A percentile compares a stretch with the other conserved stretches of the same genome.
These are phyloP conservation scores for Chelonus formosanus DNA, from an alignment of 2,888 invertebrate genomes.

Conservation along the genomic window DNA sequence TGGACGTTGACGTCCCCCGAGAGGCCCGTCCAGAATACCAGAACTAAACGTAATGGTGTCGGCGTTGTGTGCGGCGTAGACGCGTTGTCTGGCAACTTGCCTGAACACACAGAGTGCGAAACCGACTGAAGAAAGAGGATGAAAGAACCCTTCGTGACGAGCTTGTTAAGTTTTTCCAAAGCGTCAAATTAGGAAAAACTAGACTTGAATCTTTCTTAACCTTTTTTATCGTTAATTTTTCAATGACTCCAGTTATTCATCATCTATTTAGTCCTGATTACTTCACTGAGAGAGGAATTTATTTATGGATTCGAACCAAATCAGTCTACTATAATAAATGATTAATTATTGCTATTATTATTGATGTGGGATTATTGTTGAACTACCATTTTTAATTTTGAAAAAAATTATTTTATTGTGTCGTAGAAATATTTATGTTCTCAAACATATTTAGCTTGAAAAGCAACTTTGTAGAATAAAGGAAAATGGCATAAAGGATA, in stretches of 20 bases:
- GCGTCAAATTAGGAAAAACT: slow-evolving; percentile 58
- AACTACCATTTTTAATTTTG: no score
- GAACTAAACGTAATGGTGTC: slow-evolving; percentile 57
- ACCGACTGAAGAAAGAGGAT: slow-evolving; percentile 47
- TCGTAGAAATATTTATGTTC: no score
- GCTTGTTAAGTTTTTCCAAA: slow-evolving; percentile 66
- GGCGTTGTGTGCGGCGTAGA: slow-evolving; percentile 50
- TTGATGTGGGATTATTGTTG: no score
- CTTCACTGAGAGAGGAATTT: no score
- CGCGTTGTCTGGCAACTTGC: slow-evolving; percentile 25
- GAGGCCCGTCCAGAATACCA: slow-evolving; percentile 54
- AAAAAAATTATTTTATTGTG: no score
- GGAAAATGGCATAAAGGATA: no score
- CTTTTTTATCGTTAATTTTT: background rate
- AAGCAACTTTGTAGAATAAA: no score
- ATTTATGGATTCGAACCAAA: no score
- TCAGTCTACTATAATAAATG: no score
- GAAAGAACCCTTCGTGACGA: slow-evolving; percentile 55
- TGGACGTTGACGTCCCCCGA: slow-evolving; percentile 57
- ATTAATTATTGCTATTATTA: no score
- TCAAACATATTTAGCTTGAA: background rate
- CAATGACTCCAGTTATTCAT: background rate
- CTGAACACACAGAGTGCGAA: slow-evolving; percentile 43
- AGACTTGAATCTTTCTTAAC: no score
- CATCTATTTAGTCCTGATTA: background rate